phyloP scores from a whole-genome alignment of 2,797 vertebrate species.

The Rachycentron canadum region DNA sequence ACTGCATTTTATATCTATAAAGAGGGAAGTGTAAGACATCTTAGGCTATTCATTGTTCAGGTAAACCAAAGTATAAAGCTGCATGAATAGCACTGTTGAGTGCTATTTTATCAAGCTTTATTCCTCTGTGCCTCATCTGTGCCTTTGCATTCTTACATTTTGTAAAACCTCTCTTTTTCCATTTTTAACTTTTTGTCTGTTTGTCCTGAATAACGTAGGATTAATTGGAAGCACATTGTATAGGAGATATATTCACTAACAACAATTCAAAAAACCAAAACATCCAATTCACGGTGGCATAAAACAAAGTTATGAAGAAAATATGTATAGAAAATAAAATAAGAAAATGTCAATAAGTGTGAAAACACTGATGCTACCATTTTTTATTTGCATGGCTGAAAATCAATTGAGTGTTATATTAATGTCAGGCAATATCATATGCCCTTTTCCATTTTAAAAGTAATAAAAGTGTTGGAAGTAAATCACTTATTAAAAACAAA shows the following conservation, averaged over 20 bases:
- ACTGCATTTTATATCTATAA: conserved; percentile 27
- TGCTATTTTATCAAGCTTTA: not conserved
- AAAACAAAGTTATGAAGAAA: not conserved
- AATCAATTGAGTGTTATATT: conserved; percentile 55
- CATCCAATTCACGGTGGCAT: not conserved
- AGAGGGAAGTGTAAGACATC: conserved; percentile 21
- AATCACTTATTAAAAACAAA: conserved; percentile 72
- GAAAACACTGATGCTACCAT: conserved; percentile 40
- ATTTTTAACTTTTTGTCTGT: not conserved
- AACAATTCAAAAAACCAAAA: not conserved
- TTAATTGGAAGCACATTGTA: too few species aligned
- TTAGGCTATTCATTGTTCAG: conserved; percentile 33
- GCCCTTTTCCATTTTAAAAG: conserved; percentile 44
- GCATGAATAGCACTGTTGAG: conserved; percentile 12
- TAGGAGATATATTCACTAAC: not conserved
- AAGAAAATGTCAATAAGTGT: conserved; percentile 24
- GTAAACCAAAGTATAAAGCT: conserved; percentile 31
- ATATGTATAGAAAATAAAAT: not conserved
- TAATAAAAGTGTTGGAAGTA: conserved; percentile 60
- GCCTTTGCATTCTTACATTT: conserved; percentile 26
- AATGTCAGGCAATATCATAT: conserved; percentile 55
- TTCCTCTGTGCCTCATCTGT: conserved; percentile 10
- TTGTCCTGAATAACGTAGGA: conserved; percentile 30
- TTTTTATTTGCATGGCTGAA: conserved; percentile 30
- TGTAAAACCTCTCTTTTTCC: conserved; percentile 20